These are phyloP conservation scores for Percopsis transmontana DNA, from an alignment of 2,113 vertebrate species.

Conservation along the genomic window DNA sequence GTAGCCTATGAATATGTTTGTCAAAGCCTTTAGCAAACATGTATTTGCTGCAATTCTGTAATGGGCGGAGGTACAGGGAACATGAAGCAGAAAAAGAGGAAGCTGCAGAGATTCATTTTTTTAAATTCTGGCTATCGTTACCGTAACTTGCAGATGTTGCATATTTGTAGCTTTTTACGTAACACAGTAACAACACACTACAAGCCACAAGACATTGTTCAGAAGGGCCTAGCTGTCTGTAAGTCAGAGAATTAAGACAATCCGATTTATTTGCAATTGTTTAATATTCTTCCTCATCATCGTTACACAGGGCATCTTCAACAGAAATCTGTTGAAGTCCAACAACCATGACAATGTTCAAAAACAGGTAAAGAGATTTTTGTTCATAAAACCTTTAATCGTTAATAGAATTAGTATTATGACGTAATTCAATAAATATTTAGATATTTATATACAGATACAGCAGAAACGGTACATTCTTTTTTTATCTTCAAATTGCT, in stretches of 20 bases:
- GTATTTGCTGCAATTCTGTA: no score
- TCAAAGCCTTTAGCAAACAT: no score
- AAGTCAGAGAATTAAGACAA: slow-evolving; percentile 42
- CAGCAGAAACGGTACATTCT: slow-evolving; percentile 98
- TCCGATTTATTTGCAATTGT: slow-evolving; percentile 65
- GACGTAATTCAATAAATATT: slow-evolving; percentile 98
- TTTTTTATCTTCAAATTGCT: slow-evolving; percentile 85
- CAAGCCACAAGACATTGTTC: background rate
- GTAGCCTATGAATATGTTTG: no score
- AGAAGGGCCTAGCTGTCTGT: background rate
- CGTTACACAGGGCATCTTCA: slow-evolving; percentile 75
- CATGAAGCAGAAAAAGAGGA: no score
- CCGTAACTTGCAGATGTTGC: no score
- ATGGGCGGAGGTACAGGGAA: no score
- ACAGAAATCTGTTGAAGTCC: slow-evolving; percentile 71
- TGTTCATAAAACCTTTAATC: slow-evolving; percentile 95
- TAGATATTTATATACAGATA: slow-evolving; percentile 89
- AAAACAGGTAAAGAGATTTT: slow-evolving; percentile 81
- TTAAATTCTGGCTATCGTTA: no score
- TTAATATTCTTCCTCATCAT: slow-evolving; percentile 68
- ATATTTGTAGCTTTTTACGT: background rate
- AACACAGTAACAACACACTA: background rate
- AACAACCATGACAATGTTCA: slow-evolving; percentile 73
- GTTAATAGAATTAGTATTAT: slow-evolving; percentile 90
- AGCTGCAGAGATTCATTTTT: no score